phyloP scores from a whole-genome alignment of 2,113 vertebrate species.

The Candoia aspera region DNA sequence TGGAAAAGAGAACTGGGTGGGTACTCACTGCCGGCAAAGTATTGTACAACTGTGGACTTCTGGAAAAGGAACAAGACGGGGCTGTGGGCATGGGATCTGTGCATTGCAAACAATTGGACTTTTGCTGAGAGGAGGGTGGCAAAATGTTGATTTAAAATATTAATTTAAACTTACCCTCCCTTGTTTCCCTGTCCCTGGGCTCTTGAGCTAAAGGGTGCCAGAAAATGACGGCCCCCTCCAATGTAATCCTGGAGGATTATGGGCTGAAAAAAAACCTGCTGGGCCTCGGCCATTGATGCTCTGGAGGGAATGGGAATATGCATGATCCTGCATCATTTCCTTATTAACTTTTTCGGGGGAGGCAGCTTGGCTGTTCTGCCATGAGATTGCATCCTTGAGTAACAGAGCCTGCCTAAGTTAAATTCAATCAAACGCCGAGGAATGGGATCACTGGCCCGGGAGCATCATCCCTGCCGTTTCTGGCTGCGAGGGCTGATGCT shows the following conservation, averaged over 20 bases:
- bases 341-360: not conserved
- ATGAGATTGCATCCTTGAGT: too few relatives aligned
- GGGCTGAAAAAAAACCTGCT: not conserved
- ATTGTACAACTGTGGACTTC: too few relatives aligned
- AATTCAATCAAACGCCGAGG: too few relatives aligned
- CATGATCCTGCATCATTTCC: not conserved
- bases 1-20: not conserved
- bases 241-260: not conserved
- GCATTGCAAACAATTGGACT: not conserved
- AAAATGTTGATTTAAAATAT: not conserved
- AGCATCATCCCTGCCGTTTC: too few relatives aligned
- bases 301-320: not conserved
- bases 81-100: not conserved
- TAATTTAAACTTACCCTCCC: too few relatives aligned
- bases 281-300: not conserved
- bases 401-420: too few relatives aligned
- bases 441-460: too few relatives aligned
- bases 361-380: too few relatives aligned
- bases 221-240: not conserved
- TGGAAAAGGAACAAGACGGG: not conserved
- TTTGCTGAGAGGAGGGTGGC: too few relatives aligned
- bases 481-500: too few relatives aligned
- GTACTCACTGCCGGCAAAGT: not conserved
- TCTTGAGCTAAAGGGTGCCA: not conserved
- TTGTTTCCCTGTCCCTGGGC: too few relatives aligned